Percentiles rank a stretch among this genome's conserved stretches.
These are phyloP conservation scores for Poicephalus meyeri DNA, from an alignment of 2,113 vertebrate genomes.

Conservation along the genomic window DNA sequence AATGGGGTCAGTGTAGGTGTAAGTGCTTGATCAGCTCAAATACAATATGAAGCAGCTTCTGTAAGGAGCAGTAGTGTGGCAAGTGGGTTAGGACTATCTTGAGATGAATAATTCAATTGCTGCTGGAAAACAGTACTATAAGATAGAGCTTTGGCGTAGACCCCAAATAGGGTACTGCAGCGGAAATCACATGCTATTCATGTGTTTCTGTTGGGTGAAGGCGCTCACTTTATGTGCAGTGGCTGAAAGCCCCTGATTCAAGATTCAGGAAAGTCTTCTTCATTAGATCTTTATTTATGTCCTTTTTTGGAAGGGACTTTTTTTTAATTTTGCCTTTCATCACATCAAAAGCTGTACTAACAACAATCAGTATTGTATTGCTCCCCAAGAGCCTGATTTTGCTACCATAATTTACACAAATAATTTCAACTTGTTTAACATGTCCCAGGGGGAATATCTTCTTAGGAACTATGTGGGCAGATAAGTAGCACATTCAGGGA, in stretches of 20 bases:
- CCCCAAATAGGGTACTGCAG: fast-evolving
- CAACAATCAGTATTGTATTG: not conserved
- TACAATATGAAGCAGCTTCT: not conserved
- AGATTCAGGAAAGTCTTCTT: not conserved
- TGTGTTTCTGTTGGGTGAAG: fast-evolving
- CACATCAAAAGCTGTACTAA: not conserved
- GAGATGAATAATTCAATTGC: not conserved
- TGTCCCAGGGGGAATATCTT: conserved; percentile 34
- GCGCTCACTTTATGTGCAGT: not conserved
- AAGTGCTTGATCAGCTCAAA: not conserved
- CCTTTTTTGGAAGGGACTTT: not conserved
- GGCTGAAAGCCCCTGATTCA: not conserved
- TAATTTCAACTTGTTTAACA: conserved; percentile 29
- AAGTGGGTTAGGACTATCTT: not conserved
- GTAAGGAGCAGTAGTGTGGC: fast-evolving
- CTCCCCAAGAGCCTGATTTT: not conserved
- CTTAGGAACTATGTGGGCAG: not conserved
- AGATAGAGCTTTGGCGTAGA: not conserved
- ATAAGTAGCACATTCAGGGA: conserved; percentile 4
- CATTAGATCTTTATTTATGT: not conserved
- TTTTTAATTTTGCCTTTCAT: not conserved
- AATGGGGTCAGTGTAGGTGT: fast-evolving
- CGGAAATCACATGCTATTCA: not conserved
- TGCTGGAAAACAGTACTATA: not conserved
- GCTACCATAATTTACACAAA: not conserved